Evolutionary conservation across 2,797 vertebrate species (phyloP), one percentile per base, ranked within the genome.

Genomic region (Takifugu ocellatus): DNA sequence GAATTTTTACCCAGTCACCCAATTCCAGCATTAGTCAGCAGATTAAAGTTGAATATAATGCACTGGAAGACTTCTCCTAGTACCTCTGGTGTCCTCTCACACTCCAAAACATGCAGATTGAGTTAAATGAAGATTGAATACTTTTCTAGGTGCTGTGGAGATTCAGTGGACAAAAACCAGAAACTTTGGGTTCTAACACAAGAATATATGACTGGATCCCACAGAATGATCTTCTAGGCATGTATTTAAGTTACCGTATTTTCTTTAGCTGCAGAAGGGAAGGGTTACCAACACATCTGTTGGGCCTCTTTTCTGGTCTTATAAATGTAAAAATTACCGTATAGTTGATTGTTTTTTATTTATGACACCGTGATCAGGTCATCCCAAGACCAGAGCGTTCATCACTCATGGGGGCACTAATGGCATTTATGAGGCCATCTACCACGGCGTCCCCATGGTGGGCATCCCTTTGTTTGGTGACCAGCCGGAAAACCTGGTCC

Each of bases 151-250:
- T 97, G 43, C 71, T 97, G 17, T 98, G 95, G 95, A 67, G 89
- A 73, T 95, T 94, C 70, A 82, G 74, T 39, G 95, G 94, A 4
- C 86, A 92, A 70, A 92, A 81, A 61, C 94, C 94, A 74, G 75
- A 74, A n/a, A 86, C 85, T 2, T 79, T 97, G 53, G 92, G 91
- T 63, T 53, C 88, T 29, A 97, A 98, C 77, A 96, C 94, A 8
- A 89, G 70, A 66, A 17, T 93, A 61, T 96, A 90, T 62, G 78
- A 94, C 36, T 97, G 96, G 95, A 92, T 98, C 60, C 95, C 95
- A 26, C 95, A 98, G 79, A 98, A 98, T 63, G 94, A 96, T 58
- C 87, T 98, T 25, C 88, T 97, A 25, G 96, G 94, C 96, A 43
- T 57, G 45, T 25, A 15, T 2, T 21, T 21, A 21, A 21, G 21